Percentiles rank a stretch among this genome's conserved stretches.
These are phyloP conservation scores for Scaptomyza graminum DNA, from an alignment of 1,140 invertebrate genomes.

Conservation along the genomic window DNA sequence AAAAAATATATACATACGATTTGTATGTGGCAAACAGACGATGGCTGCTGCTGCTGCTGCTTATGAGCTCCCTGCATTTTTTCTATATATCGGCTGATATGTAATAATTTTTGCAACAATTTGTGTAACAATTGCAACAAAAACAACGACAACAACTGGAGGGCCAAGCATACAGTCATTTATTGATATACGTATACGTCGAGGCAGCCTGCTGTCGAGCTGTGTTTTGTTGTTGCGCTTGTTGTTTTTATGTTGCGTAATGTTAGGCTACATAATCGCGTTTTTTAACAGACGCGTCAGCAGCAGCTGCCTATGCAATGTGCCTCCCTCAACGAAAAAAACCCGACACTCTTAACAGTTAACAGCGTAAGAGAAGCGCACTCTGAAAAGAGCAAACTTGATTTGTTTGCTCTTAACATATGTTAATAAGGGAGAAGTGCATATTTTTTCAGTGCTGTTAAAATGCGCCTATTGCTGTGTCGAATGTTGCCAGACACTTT, in stretches of 20 bases:
- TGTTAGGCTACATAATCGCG: conserved; percentile 77
- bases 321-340: neutral
- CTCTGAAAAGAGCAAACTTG: neutral
- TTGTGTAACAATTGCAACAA: conserved; percentile 62
- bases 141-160: conserved; percentile 28
- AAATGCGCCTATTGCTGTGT: neutral
- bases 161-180: conserved; percentile 23
- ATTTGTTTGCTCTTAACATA: conserved; percentile 20
- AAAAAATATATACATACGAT: conserved; percentile 25
- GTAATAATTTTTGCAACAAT: conserved; percentile 67
- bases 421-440: conserved; percentile 25
- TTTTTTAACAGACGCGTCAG: conserved; percentile 54
- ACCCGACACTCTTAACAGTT: conserved; percentile 32
- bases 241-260: conserved; percentile 75
- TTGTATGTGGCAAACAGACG: conserved; percentile 21
- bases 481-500: conserved; percentile 11
- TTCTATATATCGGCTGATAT: conserved; percentile 21
- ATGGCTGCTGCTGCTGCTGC: conserved; percentile 1
- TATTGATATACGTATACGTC: conserved; percentile 32
- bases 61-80: conserved; percentile 13
- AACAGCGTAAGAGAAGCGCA: conserved; percentile 53
- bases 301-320: conserved; percentile 38
- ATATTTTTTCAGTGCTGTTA: conserved; percentile 19
- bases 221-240: conserved; percentile 29
- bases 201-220: neutral